A percentile compares a stretch with the other conserved stretches of the same genome.
Conservation (phyloP, 2,113 vertebrate genomes). For the Pristiophorus japonicus region DNA sequence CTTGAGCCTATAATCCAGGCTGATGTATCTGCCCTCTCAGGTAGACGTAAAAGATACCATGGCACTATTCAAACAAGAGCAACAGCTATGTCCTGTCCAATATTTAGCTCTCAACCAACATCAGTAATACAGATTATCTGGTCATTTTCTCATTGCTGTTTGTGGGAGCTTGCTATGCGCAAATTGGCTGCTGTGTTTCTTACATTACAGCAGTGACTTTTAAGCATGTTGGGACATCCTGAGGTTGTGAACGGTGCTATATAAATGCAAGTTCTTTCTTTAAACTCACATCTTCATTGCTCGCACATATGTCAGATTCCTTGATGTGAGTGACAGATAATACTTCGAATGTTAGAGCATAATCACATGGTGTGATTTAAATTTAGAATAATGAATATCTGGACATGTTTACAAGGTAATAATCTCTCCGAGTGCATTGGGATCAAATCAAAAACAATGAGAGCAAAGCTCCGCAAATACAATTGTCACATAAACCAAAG, state of each 20-base stretch:
- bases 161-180: not conserved
- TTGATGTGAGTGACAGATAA: not conserved
- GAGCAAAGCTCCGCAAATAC: not conserved
- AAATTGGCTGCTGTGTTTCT: not conserved
- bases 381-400: slow-evolving; percentile 15
- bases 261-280: not conserved
- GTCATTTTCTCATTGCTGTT: not conserved
- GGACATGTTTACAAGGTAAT: not conserved
- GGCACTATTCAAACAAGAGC: not conserved
- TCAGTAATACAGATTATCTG: not conserved
- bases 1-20: not conserved
- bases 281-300: not conserved
- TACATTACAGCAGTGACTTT: not conserved
- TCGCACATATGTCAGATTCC: not conserved
- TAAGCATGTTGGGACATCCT: not conserved
- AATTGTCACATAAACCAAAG: not conserved
- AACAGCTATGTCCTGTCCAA: not conserved
- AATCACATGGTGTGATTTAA: not conserved
- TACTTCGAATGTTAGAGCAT: not conserved
- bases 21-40: not conserved
- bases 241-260: not conserved
- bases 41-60: not conserved
- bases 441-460: not conserved
- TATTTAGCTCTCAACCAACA: not conserved
- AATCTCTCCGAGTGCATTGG: not conserved